Evolutionary conservation across 2,797 vertebrate species (phyloP), one percentile per base, ranked within the genome.

Genomic region (Hipposideros larvatus): DNA sequence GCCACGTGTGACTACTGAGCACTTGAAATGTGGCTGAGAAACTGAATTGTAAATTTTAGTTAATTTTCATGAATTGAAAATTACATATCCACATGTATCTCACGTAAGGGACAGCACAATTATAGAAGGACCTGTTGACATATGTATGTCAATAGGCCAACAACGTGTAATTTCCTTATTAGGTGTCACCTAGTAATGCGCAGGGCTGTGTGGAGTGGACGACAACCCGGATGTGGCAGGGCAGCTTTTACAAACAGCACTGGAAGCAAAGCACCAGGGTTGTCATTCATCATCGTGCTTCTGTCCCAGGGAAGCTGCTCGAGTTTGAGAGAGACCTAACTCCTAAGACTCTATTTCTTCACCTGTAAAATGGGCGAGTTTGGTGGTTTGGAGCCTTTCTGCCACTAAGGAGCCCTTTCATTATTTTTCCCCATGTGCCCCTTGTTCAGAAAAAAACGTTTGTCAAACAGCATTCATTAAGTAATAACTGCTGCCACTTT

Each of bases 81-180:
- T 66, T 66, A 82, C 53, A 51, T 14, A 26, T 59, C 21, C 7
- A 6, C 2, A 4, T 13, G 11, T 55, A 18, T 77, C 61, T 84
- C 53, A 59, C 34, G 4, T 55, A 41, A 9, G 15, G 34, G 46
- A 18, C 13, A 70, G 34, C 31, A 57, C 5, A 16, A 22, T 51
- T 84, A 66, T 80, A 37, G 61, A 77, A 95, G 66, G 41, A n/a
- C n/a, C n/a, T 41, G 71, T 41, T 70, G 84, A 73, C 13, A 7
- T 19, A 16, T 14, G 15, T 7, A 11, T 0, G 11, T 87, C 61
- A n/a, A n/a, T 26, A 68, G 74, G 43, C 18, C 11, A 59, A 59
- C 2, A 37, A 75, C 22, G 18, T 11, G 46, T 0, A 3, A 55
- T 57, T 77, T 91, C 26, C 41, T 93, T 41, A n/a, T 63, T 11